Base-by-base conservation (phyloP, 2,113 vertebrate species). In the Nothocercus nigrocapillus region DNA sequence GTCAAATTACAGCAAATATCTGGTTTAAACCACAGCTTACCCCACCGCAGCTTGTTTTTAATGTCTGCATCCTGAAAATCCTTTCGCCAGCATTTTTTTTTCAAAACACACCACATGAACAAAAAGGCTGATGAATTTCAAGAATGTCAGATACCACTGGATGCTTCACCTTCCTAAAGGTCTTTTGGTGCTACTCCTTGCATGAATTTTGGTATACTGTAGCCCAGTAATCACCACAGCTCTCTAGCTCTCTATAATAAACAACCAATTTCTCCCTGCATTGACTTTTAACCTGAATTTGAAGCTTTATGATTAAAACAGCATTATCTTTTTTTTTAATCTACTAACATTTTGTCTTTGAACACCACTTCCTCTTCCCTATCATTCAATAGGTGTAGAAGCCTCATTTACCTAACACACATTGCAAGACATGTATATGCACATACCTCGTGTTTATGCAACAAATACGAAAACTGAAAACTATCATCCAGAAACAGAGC, bases 121-220 rank as follows among this genome's bases (percentile, higher is more conserved):
- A 92, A 49, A 82, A 91, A 51, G 11, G 72, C 30, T 72, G 82
- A 73, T 58, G 87, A 82, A 82, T 51, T 88, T 72, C 19, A 40
- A 61, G 78, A 68, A 25, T 16, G 30, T 44, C 91, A 92, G 73
- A n/a, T n/a, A 83, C 18, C 42, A 73, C 54, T 58, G 45, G 40
- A 5, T 76, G 56, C 36, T 15, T 7, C 25, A 38, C 56, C 40
- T 47, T 88, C 19, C 16, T 82, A 30, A 42, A 93, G 61, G 62
- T 66, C 70, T 5, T 16, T 24, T 27, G 19, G 38, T 54, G 85
- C 61, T 70, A 83, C 24, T n/a, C 6, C 38, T 85, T 86, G 80
- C 16, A 11, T 67, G 45, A 70, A 74, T 87, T 91, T 78, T 77
- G 38, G 79, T 34, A 38, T 1, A 27, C 9, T 1, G 1, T 8